Conservation (phyloP, 2,888 invertebrate species). For the Chironomus tentans region DNA sequence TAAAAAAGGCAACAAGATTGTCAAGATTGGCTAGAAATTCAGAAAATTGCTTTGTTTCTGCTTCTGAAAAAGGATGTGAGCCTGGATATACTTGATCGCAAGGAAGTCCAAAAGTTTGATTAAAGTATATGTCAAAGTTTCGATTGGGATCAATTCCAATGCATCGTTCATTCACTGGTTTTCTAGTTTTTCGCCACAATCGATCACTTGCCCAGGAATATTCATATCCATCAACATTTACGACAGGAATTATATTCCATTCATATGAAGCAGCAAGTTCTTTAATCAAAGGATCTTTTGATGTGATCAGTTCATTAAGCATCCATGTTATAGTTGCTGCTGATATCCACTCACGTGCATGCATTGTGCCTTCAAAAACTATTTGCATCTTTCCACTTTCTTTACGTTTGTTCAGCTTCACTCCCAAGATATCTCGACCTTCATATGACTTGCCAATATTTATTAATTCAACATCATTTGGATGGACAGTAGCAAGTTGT, state of each 20-base stretch:
- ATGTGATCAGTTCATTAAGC: slow-evolving; percentile 51
- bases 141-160: slow-evolving; percentile 67
- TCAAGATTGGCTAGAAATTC: slow-evolving; percentile 46
- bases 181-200: slow-evolving; percentile 57
- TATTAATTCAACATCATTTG: slow-evolving; percentile 45
- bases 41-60: slow-evolving; percentile 50
- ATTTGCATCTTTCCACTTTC: slow-evolving; percentile 44
- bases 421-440: slow-evolving; percentile 50
- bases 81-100: slow-evolving; percentile 60
- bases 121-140: slow-evolving; percentile 56
- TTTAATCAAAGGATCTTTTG: slow-evolving; percentile 44
- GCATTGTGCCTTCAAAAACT: slow-evolving; percentile 55
- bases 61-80: slow-evolving; percentile 58
- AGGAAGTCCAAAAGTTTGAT: slow-evolving; percentile 49
- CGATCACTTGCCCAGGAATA: slow-evolving; percentile 57
- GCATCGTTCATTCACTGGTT: slow-evolving; percentile 39
- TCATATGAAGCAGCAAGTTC: slow-evolving; percentile 49
- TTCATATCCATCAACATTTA: slow-evolving; percentile 69
- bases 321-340: slow-evolving; percentile 56
- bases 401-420: slow-evolving; percentile 46
- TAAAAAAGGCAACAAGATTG: slow-evolving; percentile 52
- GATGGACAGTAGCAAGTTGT: slow-evolving; percentile 40
- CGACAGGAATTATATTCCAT: slow-evolving; percentile 65
- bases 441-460: slow-evolving; percentile 49
- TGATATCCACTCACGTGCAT: slow-evolving; percentile 69